Evolutionary conservation across 2,113 vertebrate genomes (phyloP).

Genomic region (Xyrauchen texanus): DNA sequence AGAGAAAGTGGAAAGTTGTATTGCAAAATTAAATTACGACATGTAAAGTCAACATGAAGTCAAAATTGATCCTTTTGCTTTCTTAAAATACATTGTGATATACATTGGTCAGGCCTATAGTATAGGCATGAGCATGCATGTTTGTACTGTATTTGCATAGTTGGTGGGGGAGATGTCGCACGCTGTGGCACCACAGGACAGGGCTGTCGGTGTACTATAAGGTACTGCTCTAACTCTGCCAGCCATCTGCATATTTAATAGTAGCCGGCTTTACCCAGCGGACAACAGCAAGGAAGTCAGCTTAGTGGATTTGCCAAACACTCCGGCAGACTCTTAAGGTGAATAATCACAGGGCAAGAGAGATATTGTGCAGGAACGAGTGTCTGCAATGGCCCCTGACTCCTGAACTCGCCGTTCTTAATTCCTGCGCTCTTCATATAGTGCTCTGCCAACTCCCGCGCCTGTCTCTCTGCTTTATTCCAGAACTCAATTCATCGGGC

Average conservation of each 20-base stretch:
- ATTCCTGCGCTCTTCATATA: constrained; percentile 55
- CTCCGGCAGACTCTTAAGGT: constrained; percentile 52
- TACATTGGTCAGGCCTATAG: neutral
- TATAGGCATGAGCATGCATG: constrained; percentile 9
- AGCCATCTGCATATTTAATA: constrained; percentile 64
- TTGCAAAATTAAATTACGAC: no score
- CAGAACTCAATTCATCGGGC: constrained; percentile 53
- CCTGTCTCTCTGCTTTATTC: constrained; percentile 50
- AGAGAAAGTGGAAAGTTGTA: no score
- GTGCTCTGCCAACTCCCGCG: constrained; percentile 13
- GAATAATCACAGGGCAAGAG: constrained; percentile 46
- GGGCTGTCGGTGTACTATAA: constrained; percentile 33
- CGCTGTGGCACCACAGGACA: constrained; percentile 26
- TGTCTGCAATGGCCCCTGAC: constrained; percentile 55
- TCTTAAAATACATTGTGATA: no score
- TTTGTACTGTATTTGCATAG: constrained; percentile 29
- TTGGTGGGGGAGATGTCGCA: constrained; percentile 10
- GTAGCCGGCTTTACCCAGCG: constrained; percentile 55
- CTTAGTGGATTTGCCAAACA: constrained; percentile 56
- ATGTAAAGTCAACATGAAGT: no score
- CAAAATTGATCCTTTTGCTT: no score
- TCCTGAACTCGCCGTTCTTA: constrained; percentile 57
- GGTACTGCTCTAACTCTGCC: constrained; percentile 34
- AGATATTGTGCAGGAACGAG: neutral
- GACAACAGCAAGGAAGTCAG: constrained; percentile 53